Percentiles rank a stretch among this genome's conserved stretches.
Conservation (phyloP, 35 echinoderm and acorn worm species). For the Hemicentrotus pulcherrimus region DNA sequence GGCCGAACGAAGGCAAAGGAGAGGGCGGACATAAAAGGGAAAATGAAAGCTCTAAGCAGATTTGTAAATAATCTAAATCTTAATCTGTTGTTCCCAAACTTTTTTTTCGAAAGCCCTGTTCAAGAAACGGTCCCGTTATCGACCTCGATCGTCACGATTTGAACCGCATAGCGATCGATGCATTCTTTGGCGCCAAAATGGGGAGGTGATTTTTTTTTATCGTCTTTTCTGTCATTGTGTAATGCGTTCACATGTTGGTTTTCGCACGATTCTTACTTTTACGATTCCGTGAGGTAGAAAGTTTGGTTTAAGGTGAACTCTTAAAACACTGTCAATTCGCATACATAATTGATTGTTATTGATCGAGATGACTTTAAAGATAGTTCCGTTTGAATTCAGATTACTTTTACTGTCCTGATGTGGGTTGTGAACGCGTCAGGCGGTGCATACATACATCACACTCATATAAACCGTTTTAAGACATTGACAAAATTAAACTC, state of each 20-base stretch:
- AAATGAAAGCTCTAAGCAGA: slow-evolving; percentile 36
- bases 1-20: neutral
- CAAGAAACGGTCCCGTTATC: neutral
- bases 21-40: neutral
- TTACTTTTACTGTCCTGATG: too few relatives aligned
- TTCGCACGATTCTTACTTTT: neutral
- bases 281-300: neutral
- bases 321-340: neutral
- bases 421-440: too few relatives aligned
- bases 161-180: neutral
- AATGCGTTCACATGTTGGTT: neutral
- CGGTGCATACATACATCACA: too few relatives aligned
- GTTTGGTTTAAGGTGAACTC: neutral
- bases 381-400: too few relatives aligned
- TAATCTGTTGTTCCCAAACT: slow-evolving; percentile 31
- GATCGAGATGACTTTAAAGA: too few relatives aligned
- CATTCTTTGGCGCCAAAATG: slow-evolving; percentile 23
- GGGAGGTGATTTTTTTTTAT: neutral
- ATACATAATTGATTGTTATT: too few relatives aligned
- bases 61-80: slow-evolving; percentile 55
- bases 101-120: neutral
- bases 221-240: neutral
- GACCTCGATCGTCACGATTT: slow-evolving; percentile 11
- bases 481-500: neutral
- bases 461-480: neutral